A percentile compares a stretch with the other conserved stretches of the same genome.
Conservation (phyloP, 2,113 vertebrate genomes). For the Ciconia boyciana region DNA sequence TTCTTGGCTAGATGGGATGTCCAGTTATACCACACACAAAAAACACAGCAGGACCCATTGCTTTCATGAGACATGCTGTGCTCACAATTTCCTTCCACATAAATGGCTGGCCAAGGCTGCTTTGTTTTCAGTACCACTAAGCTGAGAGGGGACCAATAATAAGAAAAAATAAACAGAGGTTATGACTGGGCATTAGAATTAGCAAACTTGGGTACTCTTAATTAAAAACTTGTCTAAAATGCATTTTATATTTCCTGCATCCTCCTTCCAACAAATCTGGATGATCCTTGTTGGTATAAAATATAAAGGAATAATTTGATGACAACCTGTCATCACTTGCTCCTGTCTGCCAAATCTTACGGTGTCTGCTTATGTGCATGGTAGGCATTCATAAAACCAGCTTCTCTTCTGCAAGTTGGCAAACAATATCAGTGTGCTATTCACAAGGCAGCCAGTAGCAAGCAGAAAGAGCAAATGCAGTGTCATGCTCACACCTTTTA, state of each 20-base stretch:
- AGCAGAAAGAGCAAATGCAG: background rate
- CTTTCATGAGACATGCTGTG: constrained; percentile 50
- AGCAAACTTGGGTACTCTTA: background rate
- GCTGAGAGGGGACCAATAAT: background rate
- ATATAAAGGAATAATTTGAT: constrained; percentile 10
- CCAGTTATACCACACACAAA: constrained; percentile 57
- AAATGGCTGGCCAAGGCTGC: constrained; percentile 52
- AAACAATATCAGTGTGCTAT: background rate
- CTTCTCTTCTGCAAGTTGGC: background rate
- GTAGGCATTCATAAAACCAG: background rate
- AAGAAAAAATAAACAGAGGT: background rate
- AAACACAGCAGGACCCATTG: constrained; percentile 56
- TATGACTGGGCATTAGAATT: background rate
- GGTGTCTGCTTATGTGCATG: background rate
- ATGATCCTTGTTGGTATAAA: background rate
- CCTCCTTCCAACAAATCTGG: background rate
- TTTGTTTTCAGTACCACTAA: constrained; percentile 58
- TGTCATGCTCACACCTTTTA: background rate
- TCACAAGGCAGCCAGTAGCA: background rate
- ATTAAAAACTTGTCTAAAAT: background rate
- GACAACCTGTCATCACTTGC: constrained; percentile 4
- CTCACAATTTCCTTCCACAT: constrained; percentile 41
- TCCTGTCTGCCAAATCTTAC: background rate
- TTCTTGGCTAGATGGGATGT: constrained; percentile 54
- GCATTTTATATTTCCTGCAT: background rate